A percentile compares a stretch with the other conserved stretches of the same genome.
Conservation (phyloP, 2,888 invertebrate species). For the Heteromurus nitidus region DNA sequence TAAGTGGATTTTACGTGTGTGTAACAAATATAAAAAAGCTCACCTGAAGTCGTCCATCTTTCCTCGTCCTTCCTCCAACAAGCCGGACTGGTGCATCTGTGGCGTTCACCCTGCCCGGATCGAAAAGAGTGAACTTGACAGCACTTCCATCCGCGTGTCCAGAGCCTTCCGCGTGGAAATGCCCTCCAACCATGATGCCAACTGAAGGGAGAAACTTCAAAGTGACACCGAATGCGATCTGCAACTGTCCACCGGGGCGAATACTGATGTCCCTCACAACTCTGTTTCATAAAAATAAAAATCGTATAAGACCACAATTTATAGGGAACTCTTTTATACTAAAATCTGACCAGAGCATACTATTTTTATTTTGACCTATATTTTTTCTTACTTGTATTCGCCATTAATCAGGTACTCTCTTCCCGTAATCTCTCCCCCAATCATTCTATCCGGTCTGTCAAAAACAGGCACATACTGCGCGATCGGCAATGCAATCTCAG, state of each 20-base stretch:
- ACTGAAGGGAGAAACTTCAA: conserved; percentile 92
- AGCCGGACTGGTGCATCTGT: conserved; percentile 85
- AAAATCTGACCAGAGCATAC: not conserved
- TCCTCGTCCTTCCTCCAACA: conserved; percentile 85
- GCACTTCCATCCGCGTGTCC: conserved; percentile 70
- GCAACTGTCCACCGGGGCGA: conserved; percentile 92
- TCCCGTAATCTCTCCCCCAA: conserved; percentile 96
- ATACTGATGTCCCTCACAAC: conserved; percentile 97
- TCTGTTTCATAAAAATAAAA: conserved; percentile 73
- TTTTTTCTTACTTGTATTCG: conserved; percentile 80
- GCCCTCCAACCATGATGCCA: conserved; percentile 97
- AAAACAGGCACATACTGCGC: conserved; percentile 88
- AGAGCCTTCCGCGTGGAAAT: conserved; percentile 82
- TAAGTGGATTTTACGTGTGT: too few species aligned
- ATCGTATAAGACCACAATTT: not conserved
- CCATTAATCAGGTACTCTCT: conserved; percentile 86
- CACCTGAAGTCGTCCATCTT: conserved; percentile 90
- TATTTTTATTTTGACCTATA: too few species aligned
- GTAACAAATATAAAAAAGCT: too few species aligned
- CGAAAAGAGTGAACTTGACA: conserved; percentile 73
- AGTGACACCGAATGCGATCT: conserved; percentile 90
- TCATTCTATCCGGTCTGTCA: conserved; percentile 82
- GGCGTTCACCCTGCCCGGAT: conserved; percentile 77
- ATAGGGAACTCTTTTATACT: not conserved
- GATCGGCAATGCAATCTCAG: conserved; percentile 86